phyloP scores from a whole-genome alignment of 2,888 invertebrate genomes.

The Drosophila heteroneura region DNA sequence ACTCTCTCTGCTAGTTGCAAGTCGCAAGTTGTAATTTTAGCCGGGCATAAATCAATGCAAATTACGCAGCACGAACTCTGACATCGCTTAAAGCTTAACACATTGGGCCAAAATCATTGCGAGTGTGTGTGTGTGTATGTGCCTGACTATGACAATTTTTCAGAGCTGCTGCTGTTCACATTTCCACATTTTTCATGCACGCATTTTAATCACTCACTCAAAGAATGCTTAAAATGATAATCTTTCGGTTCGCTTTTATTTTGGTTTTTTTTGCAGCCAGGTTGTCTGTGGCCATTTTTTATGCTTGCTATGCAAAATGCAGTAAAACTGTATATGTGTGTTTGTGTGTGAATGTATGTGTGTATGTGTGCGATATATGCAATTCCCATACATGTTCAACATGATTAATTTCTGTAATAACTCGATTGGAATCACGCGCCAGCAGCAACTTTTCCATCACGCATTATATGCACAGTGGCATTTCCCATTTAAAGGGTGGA shows the following conservation, averaged over 20 bases:
- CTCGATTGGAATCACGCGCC: constrained; percentile 83
- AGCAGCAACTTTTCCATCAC: constrained; percentile 81
- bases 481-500: constrained; percentile 27
- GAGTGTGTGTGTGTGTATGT: not conserved
- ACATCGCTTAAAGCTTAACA: constrained; percentile 70
- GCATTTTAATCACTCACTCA: constrained; percentile 78
- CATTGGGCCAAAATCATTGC: constrained; percentile 28
- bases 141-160: constrained; percentile 47
- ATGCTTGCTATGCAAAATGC: constrained; percentile 38
- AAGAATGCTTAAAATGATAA: constrained; percentile 78
- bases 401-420: constrained; percentile 82
- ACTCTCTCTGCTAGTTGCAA: constrained; percentile 14
- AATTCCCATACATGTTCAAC: constrained; percentile 81
- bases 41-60: constrained; percentile 72
- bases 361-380: constrained; percentile 56
- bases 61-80: constrained; percentile 68
- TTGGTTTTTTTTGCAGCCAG: constrained; percentile 31
- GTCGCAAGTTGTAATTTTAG: constrained; percentile 27
- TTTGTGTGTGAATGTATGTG: constrained; percentile 5
- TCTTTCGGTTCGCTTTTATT: constrained; percentile 61
- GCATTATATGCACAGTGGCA: constrained; percentile 61
- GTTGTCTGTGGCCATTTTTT: constrained; percentile 63
- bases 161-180: constrained; percentile 23
- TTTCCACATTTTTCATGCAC: constrained; percentile 55
- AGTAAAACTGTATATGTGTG: constrained; percentile 31